Evolutionary conservation across 2,797 vertebrate genomes (phyloP).

Genomic region (Sebastiscus tertius): DNA sequence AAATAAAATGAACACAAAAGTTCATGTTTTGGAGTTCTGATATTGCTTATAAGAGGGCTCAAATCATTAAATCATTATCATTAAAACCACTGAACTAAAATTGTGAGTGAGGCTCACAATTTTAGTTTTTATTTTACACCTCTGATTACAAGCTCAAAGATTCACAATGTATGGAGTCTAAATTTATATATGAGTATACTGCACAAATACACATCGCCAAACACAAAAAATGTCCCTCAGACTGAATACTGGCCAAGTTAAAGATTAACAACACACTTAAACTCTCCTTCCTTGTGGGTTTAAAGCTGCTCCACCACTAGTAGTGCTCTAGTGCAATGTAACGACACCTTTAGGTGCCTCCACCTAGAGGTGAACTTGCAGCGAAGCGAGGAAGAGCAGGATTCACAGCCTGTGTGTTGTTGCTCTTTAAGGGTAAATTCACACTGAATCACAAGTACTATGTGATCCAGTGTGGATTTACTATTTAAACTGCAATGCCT

Average conservation of each 20-base stretch:
- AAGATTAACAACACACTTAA: constrained; percentile 1
- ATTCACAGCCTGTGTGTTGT: background rate
- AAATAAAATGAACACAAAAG: background rate
- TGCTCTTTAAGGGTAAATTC: constrained; percentile 5
- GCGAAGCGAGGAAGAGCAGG: background rate
- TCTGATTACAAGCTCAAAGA: background rate
- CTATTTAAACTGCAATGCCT: constrained; percentile 48
- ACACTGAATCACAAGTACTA: background rate
- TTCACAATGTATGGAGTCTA: background rate
- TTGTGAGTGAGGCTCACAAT: background rate
- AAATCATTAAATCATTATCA: background rate
- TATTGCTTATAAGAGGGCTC: background rate
- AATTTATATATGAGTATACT: background rate
- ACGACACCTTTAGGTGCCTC: background rate
- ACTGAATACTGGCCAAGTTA: constrained; percentile 13
- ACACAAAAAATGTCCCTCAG: constrained; percentile 29
- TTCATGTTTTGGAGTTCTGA: background rate
- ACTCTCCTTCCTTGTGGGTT: background rate
- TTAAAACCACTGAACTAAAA: background rate
- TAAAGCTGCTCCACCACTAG: background rate
- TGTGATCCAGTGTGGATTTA: constrained; percentile 25
- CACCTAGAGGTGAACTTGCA: background rate
- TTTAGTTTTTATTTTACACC: background rate
- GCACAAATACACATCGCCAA: constrained; percentile 16
- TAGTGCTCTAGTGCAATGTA: background rate